Percentiles rank a stretch among this genome's conserved stretches.
Conservation (phyloP, 2,797 vertebrate species). For the Sebastes hubbsi region DNA sequence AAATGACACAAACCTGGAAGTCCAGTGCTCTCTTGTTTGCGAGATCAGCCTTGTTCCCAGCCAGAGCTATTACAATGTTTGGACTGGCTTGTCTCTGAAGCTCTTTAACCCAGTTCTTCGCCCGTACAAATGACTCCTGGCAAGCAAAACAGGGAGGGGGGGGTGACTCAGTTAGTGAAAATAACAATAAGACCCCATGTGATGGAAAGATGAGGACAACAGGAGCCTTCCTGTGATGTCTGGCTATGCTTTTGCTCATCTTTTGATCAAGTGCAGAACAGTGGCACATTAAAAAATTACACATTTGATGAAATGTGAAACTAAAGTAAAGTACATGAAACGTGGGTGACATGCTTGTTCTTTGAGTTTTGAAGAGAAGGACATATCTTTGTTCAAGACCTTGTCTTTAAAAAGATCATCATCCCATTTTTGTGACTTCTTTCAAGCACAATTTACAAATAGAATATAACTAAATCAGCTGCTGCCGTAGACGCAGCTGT, state of each 20-base stretch:
- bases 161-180: conserved; percentile 12
- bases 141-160: conserved; percentile 49
- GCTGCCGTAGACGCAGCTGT: not conserved
- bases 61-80: conserved; percentile 99
- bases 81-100: conserved; percentile 99
- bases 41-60: conserved; percentile 98
- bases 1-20: conserved; percentile 89
- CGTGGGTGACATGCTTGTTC: not conserved
- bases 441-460: not conserved
- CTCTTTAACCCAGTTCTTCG: conserved; percentile 99
- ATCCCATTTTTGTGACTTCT: not conserved
- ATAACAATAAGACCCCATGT: conserved; percentile 33
- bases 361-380: not conserved
- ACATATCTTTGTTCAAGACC: not conserved
- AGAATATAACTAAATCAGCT: not conserved
- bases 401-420: not conserved
- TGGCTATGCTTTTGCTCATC: not conserved
- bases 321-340: not conserved
- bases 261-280: not conserved
- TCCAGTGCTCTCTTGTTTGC: conserved; percentile 97
- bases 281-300: conserved; percentile 3
- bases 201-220: conserved; percentile 18
- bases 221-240: not conserved
- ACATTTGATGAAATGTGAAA: conserved; percentile 10
- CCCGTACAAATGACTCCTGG: conserved; percentile 98